Evolutionary conservation across 2,797 vertebrate species (phyloP).

Genomic region (Melanotaenia nigrans): DNA sequence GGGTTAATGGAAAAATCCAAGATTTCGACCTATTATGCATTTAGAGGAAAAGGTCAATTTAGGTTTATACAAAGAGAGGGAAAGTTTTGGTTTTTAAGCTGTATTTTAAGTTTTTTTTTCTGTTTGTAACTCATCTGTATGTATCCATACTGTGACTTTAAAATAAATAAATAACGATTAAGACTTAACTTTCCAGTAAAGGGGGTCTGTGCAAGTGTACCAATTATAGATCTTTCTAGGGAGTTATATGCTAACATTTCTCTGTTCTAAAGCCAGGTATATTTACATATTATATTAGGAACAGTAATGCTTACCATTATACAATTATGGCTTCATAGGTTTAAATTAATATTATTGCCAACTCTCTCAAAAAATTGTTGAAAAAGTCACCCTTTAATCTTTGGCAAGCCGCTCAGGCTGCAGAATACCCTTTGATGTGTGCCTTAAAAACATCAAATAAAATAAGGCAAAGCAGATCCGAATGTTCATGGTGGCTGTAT

Average conservation of each 20-base stretch:
- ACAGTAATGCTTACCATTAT: neutral
- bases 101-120: neutral
- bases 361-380: neutral
- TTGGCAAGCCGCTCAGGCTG: slow-evolving; percentile 17
- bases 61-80: no score
- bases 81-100: no score
- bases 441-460: slow-evolving; percentile 59
- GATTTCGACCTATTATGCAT: no score
- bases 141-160: neutral
- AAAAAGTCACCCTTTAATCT: slow-evolving; percentile 42
- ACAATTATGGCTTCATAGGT: neutral
- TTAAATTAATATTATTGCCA: slow-evolving; percentile 17
- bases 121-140: neutral
- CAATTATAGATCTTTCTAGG: neutral
- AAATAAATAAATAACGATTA: neutral
- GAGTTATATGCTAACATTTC: neutral
- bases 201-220: neutral
- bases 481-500: slow-evolving; percentile 45
- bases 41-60: no score
- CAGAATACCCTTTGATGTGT: slow-evolving; percentile 50
- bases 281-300: neutral
- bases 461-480: slow-evolving; percentile 43
- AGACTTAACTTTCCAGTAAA: no score
- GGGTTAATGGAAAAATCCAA: no score
- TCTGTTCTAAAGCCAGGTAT: neutral